Evolutionary conservation across 2,797 vertebrate genomes (phyloP).

Genomic region (Tragelaphus oryx): DNA sequence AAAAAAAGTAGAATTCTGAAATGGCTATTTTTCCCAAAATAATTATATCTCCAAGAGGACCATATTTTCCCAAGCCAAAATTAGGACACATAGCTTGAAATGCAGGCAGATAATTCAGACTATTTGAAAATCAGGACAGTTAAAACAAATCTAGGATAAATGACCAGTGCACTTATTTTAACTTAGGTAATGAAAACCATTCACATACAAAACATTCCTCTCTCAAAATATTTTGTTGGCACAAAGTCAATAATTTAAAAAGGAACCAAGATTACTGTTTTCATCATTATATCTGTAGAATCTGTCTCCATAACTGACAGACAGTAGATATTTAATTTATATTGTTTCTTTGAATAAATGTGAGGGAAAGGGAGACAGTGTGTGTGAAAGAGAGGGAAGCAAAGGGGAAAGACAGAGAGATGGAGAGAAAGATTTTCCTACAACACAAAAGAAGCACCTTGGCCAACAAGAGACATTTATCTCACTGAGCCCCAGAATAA

Average conservation of each 20-base stretch:
- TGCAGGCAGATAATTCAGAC: constrained; percentile 56
- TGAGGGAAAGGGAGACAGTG: background rate
- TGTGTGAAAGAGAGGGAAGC: background rate
- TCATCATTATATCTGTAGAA: background rate
- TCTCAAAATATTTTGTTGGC: constrained; percentile 33
- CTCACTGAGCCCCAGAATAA: background rate
- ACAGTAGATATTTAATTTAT: constrained; percentile 3
- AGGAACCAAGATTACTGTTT: background rate
- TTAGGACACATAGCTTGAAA: constrained; percentile 49
- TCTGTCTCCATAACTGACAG: background rate
- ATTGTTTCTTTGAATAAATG: background rate
- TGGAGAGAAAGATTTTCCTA: background rate
- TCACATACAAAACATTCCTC: background rate
- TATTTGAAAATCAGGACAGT: constrained; percentile 57
- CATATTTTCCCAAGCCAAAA: constrained; percentile 48
- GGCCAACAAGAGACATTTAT: background rate
- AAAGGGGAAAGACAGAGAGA: background rate
- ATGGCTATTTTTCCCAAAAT: constrained; percentile 2
- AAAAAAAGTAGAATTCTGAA: constrained; percentile 3
- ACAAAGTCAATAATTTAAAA: constrained; percentile 24
- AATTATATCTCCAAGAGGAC: constrained; percentile 17
- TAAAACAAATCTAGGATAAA: constrained; percentile 52
- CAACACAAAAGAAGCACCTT: background rate
- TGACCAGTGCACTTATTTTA: constrained; percentile 20
- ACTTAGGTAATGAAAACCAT: constrained; percentile 18